Conservation (phyloP, 2,888 invertebrate species). For the Dysmachus trigonus region DNA sequence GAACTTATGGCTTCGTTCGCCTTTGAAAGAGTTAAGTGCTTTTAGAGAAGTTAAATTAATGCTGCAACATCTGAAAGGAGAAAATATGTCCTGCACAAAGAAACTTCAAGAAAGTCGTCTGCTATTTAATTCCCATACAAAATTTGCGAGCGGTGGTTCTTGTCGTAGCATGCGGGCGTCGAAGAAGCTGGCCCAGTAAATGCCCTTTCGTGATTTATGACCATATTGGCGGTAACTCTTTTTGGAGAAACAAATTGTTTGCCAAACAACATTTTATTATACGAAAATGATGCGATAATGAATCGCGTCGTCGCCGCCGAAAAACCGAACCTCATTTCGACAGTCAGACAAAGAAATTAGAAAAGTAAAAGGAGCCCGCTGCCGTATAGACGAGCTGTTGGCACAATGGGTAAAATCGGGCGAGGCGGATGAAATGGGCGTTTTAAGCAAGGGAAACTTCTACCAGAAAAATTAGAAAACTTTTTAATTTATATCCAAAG, state of each 20-base stretch:
- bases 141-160: background rate
- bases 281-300: constrained; percentile 2
- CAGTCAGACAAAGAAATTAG: constrained; percentile 6
- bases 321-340: background rate
- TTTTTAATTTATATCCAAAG: constrained; percentile 40
- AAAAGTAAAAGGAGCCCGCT: background rate
- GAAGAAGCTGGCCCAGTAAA: background rate
- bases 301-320: background rate
- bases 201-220: background rate
- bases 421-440: background rate
- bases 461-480: constrained; percentile 34
- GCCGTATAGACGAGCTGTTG: constrained; percentile 14
- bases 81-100: background rate
- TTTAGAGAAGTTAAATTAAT: constrained; percentile 37
- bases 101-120: constrained; percentile 13
- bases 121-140: background rate
- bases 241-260: background rate
- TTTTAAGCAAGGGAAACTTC: constrained; percentile 11
- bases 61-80: constrained; percentile 12
- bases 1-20: constrained; percentile 17
- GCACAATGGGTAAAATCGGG: background rate
- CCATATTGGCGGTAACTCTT: background rate
- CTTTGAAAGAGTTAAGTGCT: constrained; percentile 41
- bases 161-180: background rate
- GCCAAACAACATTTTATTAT: background rate